Conservation (phyloP, 2,797 vertebrate species). For the Parambassis ranga region DNA sequence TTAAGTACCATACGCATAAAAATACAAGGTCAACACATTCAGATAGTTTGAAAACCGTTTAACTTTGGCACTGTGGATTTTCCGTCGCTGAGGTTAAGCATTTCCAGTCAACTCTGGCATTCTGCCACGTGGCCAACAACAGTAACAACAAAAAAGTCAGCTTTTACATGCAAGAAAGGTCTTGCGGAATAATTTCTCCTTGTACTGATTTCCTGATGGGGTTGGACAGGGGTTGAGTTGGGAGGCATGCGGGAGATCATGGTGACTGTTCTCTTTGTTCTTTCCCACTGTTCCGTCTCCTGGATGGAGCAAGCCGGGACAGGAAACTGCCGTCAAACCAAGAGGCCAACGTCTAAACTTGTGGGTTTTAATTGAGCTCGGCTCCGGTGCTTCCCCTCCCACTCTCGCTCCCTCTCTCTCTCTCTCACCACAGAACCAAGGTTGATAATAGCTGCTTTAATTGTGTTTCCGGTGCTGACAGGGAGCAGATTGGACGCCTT, state of each 20-base stretch:
- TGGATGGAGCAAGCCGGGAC: conserved; percentile 74
- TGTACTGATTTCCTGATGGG: conserved; percentile 52
- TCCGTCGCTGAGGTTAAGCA: conserved; percentile 19
- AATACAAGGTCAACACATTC: conserved; percentile 24
- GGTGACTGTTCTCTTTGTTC: conserved; percentile 77
- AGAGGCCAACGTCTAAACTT: conserved; percentile 74
- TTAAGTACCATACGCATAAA: background rate
- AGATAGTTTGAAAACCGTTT: background rate
- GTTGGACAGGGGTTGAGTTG: conserved; percentile 15
- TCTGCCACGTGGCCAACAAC: conserved; percentile 29
- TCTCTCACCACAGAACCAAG: conserved; percentile 29
- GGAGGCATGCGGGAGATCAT: conserved; percentile 50
- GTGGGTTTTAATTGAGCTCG: conserved; percentile 78
- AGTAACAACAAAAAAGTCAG: conserved; percentile 21
- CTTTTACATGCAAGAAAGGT: conserved; percentile 29
- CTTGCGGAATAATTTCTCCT: conserved; percentile 44
- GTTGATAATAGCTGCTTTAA: conserved; percentile 65
- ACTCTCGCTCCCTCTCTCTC: conserved; percentile 28
- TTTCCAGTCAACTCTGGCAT: conserved; percentile 25
- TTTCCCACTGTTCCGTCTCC: conserved; percentile 70
- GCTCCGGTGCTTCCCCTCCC: conserved; percentile 39
- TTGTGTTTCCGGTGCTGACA: conserved; percentile 60
- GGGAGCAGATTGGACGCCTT: conserved; percentile 61
- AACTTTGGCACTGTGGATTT: background rate
- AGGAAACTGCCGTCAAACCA: conserved; percentile 72